A percentile compares a stretch with the other conserved stretches of the same genome.
Evolutionary conservation across 2,113 vertebrate species (phyloP).

Genomic region (Montifringilla adamsi): DNA sequence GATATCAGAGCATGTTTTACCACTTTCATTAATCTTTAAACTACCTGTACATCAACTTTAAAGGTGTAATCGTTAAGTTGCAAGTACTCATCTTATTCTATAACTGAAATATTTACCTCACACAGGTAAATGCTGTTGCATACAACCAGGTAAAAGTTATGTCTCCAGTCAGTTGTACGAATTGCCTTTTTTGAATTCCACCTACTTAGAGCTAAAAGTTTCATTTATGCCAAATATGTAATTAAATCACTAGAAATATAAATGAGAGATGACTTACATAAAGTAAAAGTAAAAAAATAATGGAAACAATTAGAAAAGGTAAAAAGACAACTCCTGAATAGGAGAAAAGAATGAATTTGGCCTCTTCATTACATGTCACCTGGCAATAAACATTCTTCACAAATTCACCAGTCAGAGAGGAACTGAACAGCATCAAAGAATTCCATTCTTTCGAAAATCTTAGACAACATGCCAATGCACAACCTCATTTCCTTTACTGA

Average conservation of each 20-base stretch:
- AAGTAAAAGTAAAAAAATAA: background rate
- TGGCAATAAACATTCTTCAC: background rate
- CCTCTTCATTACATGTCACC: background rate
- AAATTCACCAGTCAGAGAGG: background rate
- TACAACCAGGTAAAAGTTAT: background rate
- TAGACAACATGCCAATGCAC: background rate
- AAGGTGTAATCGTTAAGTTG: background rate
- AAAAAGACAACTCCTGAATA: background rate
- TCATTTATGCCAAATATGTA: background rate
- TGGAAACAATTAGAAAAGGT: background rate
- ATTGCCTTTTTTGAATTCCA: background rate
- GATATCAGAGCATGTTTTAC: background rate
- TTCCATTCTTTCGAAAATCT: background rate
- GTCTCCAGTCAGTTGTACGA: background rate
- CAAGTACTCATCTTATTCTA: background rate
- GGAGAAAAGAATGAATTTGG: background rate
- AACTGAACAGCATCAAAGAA: background rate
- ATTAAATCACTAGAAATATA: background rate
- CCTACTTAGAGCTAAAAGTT: background rate
- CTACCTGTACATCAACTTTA: background rate
- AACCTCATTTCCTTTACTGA: background rate
- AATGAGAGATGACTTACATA: background rate
- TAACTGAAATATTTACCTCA: background rate
- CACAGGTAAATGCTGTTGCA: background rate
- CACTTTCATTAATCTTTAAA: background rate